Evolutionary conservation across 1,140 invertebrate genomes (phyloP), one percentile per base, ranked within the genome.

Genomic region (Saccostrea cuccullata): DNA sequence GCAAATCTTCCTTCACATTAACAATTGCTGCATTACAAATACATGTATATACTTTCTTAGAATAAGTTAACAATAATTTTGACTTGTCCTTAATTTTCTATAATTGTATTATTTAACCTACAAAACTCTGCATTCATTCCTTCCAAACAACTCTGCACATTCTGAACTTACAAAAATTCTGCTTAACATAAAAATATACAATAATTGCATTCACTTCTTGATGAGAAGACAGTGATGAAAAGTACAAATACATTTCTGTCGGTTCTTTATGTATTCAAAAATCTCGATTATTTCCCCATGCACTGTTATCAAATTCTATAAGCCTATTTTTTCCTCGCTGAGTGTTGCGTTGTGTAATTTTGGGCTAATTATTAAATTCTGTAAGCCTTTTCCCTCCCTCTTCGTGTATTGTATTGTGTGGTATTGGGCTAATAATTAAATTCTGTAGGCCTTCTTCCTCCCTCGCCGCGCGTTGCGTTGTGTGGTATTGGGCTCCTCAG

Each of bases 401-500:
- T 30, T 4, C 70, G 70, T 15, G 23, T 77, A 12, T 26, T 36
- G 30, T 36, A 2, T 36, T 36, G 30, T 2, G 30, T 36, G 30
- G 30, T 36, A 36, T 36, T 36, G 58, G 20, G 20, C 20, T 13
- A 60, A 12, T 23, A 26, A 73, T 23, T 23, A 73, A 30, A 73
- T n/a, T 73, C 26, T 77, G 70, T 77, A 77, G 5, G 70, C 70
- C 70, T 77, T 77, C 26, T 36, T 77, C 11, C 70, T 26, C 70
- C 26, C 70, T 15, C 70, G 70, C 3, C 70, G 70, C 13, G 9
- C 30, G 15, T 26, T 30, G 70, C 13, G 30, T 17, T 77, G 70
- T 5, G 70, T 30, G 11, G 70, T 30, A 30, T 30, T 77, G 11
- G 70, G 9, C 26, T 77, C 70, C 70, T 77, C 70, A 30, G 70